A percentile compares a stretch with the other conserved stretches of the same genome.
phyloP scores from a whole-genome alignment of 2,113 vertebrate genomes.

The Pagrus major region DNA sequence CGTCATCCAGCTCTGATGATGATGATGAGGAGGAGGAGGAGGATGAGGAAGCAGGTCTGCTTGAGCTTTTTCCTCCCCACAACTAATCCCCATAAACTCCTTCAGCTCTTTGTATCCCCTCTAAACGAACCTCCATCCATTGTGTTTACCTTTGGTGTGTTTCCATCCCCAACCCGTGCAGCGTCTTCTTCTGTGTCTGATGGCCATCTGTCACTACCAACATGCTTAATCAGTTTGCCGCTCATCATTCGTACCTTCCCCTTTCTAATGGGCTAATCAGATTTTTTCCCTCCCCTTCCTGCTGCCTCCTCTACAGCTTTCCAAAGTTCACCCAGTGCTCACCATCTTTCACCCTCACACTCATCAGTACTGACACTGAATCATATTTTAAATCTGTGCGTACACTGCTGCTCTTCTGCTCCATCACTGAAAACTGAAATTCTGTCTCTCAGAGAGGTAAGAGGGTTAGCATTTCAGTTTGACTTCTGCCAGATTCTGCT shows the following conservation, averaged over 20 bases:
- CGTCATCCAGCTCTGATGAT: slow-evolving; percentile 98
- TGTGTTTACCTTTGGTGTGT: not conserved
- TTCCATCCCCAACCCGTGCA: not conserved
- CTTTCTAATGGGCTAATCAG: slow-evolving; percentile 36
- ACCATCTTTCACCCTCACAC: not conserved
- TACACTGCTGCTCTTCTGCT: slow-evolving; percentile 9
- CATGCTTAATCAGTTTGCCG: not conserved
- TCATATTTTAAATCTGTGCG: slow-evolving; percentile 4
- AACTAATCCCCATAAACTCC: slow-evolving; percentile 21
- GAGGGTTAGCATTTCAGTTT: not conserved
- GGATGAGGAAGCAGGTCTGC: slow-evolving; percentile 99
- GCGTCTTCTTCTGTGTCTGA: slow-evolving; percentile 14
- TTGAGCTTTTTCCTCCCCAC: slow-evolving; percentile 87
- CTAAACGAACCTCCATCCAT: not conserved
- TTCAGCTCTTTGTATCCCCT: not conserved
- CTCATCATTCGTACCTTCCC: not conserved
- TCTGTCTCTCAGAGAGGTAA: slow-evolving; percentile 29
- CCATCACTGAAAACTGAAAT: not conserved
- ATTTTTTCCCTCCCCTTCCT: not conserved
- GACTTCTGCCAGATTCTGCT: not conserved
- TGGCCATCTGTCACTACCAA: not conserved
- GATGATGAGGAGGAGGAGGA: slow-evolving; percentile 94
- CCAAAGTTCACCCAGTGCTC: not conserved
- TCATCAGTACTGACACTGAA: not conserved
- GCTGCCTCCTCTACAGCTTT: not conserved